These are phyloP conservation scores for Nemotelus nigrinus DNA, from an alignment of 2,888 invertebrate species.

Conservation along the genomic window DNA sequence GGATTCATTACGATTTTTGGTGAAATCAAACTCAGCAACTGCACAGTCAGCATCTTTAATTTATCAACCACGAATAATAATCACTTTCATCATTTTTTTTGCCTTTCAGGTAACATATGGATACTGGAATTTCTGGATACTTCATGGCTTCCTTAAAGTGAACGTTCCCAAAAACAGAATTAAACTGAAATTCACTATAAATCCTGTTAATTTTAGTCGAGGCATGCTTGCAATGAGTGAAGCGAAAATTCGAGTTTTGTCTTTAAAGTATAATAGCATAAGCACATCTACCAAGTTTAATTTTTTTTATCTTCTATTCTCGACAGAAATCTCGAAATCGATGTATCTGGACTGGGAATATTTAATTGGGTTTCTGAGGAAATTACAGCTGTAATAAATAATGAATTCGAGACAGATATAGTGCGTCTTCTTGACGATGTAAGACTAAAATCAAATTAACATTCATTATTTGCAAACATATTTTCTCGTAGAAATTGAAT, in stretches of 20 bases:
- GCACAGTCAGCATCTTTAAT: neutral
- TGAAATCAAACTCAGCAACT: constrained; percentile 18
- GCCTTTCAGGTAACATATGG: constrained; percentile 9
- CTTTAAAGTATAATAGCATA: neutral
- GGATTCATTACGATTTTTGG: constrained; percentile 27
- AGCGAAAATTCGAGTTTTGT: neutral
- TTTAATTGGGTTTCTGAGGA: constrained; percentile 22
- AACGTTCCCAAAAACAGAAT: constrained; percentile 6
- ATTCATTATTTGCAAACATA: neutral
- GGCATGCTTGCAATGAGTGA: neutral
- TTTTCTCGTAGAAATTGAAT: neutral
- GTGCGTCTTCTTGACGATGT: constrained; percentile 9
- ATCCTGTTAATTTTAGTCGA: constrained; percentile 7
- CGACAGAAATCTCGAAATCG: constrained; percentile 13
- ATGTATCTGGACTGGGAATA: constrained; percentile 29
- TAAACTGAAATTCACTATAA: constrained; percentile 6
- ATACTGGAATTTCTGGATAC: constrained; percentile 25
- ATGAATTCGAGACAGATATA: constrained; percentile 17
- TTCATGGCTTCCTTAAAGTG: constrained; percentile 20
- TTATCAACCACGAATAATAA: neutral
- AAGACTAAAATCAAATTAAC: neutral
- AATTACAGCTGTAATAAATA: neutral
- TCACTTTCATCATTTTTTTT: neutral
- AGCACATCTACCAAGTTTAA: neutral
- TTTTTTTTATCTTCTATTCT: neutral